A percentile compares a stretch with the other conserved stretches of the same genome.
Conservation (phyloP, 2,797 vertebrate species). For the Molossus molossus region DNA sequence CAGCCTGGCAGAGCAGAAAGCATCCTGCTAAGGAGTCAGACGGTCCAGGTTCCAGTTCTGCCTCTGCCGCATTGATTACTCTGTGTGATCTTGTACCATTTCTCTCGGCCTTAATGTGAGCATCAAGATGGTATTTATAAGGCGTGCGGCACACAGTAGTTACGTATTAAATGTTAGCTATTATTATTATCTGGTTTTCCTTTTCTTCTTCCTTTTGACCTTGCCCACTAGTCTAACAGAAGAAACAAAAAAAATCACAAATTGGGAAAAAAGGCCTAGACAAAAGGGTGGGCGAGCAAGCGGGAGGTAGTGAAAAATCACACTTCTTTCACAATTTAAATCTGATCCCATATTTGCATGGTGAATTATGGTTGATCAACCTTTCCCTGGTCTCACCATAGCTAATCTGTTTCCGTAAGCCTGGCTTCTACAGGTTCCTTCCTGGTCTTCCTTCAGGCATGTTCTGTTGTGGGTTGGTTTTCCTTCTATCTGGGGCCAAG, state of each 20-base stretch:
- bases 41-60: not conserved
- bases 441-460: not conserved
- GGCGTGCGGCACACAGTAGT: not conserved
- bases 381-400: not conserved
- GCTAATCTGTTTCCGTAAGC: not conserved
- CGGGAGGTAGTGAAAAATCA: constrained; percentile 47
- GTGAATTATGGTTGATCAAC: not conserved
- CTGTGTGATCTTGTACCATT: not conserved
- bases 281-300: not conserved
- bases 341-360: not conserved
- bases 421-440: not conserved
- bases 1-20: not conserved
- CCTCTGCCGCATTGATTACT: not conserved
- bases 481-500: not conserved
- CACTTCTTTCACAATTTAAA: constrained; percentile 30
- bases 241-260: constrained; percentile 27
- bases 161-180: constrained; percentile 8
- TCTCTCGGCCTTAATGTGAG: not conserved
- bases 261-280: not conserved
- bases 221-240: not conserved
- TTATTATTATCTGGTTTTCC: not conserved
- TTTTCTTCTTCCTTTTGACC: constrained; percentile 14
- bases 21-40: not conserved
- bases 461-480: not conserved
- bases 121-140: constrained; percentile 26